Percentiles rank a stretch among this genome's conserved stretches.
phyloP scores from a whole-genome alignment of 2,888 invertebrate genomes.

The Diarsia rubi region DNA sequence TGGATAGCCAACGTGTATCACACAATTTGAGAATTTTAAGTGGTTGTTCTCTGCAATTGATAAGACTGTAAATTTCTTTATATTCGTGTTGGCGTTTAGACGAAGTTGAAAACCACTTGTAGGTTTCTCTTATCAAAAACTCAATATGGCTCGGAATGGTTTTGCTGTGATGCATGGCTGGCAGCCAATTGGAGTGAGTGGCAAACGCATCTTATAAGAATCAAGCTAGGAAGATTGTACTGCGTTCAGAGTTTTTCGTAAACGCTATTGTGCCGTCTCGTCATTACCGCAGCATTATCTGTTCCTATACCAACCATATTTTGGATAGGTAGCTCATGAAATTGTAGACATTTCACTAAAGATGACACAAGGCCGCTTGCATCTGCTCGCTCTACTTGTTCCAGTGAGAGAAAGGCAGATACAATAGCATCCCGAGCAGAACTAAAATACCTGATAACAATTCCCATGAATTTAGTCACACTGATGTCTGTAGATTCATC shows the following conservation, averaged over 20 bases:
- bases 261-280: neutral
- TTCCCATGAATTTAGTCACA: slow-evolving; percentile 7
- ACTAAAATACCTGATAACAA: neutral
- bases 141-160: neutral
- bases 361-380: slow-evolving; percentile 1
- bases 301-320: neutral
- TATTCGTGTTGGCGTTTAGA: neutral
- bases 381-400: neutral
- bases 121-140: neutral
- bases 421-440: neutral
- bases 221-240: neutral
- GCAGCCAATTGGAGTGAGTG: neutral
- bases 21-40: neutral
- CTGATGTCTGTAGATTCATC: slow-evolving; percentile 10
- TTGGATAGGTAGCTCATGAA: neutral
- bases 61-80: neutral
- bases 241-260: neutral
- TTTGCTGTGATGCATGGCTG: neutral
- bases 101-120: neutral
- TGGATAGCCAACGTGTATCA: slow-evolving; percentile 1
- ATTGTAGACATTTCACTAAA: neutral
- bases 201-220: neutral
- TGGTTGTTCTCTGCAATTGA: neutral
- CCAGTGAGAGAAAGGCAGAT: neutral
- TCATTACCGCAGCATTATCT: neutral